A percentile compares a stretch with the other conserved stretches of the same genome.
These are phyloP conservation scores for Epicampocera succincta DNA, from an alignment of 2,888 invertebrate species.

Conservation along the genomic window DNA sequence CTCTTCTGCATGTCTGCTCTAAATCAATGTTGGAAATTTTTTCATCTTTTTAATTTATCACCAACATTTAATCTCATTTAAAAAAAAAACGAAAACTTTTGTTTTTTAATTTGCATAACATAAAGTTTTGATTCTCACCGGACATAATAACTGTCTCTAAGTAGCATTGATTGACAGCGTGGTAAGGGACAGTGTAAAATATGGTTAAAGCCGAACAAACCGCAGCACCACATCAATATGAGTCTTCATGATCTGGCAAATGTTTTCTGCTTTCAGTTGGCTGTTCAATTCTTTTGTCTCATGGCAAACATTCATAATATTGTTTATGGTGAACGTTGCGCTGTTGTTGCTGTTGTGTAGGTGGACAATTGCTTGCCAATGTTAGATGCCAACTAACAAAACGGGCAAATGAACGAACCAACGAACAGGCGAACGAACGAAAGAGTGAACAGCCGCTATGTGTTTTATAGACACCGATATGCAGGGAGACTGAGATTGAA, in stretches of 20 bases:
- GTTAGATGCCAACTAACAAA: conserved; percentile 54
- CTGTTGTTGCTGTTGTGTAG: conserved; percentile 58
- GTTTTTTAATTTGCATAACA: conserved; percentile 35
- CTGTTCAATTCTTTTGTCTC: conserved; percentile 16
- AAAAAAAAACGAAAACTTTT: neutral
- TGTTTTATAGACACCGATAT: conserved; percentile 46
- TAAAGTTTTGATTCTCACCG: conserved; percentile 54
- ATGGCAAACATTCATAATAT: conserved; percentile 64
- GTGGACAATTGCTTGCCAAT: conserved; percentile 65
- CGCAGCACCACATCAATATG: conserved; percentile 47
- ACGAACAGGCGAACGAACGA: too few relatives aligned
- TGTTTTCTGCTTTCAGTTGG: conserved; percentile 15
- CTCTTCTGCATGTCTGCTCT: conserved; percentile 8
- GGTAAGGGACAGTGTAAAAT: conserved; percentile 53
- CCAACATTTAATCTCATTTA: conserved; percentile 46
- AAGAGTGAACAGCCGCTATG: conserved; percentile 49
- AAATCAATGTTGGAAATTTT: conserved; percentile 33
- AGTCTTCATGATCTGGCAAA: conserved; percentile 61
- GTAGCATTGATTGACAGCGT: conserved; percentile 66
- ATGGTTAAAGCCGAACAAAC: conserved; percentile 24
- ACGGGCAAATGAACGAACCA: conserved; percentile 5
- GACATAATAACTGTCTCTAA: conserved; percentile 66
- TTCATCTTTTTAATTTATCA: conserved; percentile 48
- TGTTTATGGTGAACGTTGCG: conserved; percentile 46
- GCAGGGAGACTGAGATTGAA: conserved; percentile 31